A percentile compares a stretch with the other conserved stretches of the same genome.
These are phyloP conservation scores for Drosophila falleni DNA, from an alignment of 2,888 invertebrate genomes.

Conservation along the genomic window DNA sequence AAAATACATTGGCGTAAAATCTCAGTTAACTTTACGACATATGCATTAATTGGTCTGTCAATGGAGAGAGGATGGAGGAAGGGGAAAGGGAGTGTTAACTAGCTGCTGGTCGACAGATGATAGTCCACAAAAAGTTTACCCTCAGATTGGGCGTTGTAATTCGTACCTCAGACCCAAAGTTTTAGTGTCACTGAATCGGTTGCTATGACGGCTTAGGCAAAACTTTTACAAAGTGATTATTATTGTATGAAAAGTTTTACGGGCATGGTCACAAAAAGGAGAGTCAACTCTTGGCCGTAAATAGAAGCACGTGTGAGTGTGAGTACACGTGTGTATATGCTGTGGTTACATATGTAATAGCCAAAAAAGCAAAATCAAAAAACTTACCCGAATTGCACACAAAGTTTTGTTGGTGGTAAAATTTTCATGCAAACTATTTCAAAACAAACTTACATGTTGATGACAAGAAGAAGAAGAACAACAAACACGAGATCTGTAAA, in stretches of 20 bases:
- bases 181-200: conserved; percentile 74
- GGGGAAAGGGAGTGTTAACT: conserved; percentile 22
- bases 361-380: conserved; percentile 45
- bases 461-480: conserved; percentile 23
- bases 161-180: conserved; percentile 52
- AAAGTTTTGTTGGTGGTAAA: conserved; percentile 34
- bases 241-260: conserved; percentile 75
- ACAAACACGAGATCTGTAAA: conserved; percentile 10
- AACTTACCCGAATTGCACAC: conserved; percentile 36
- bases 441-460: conserved; percentile 46
- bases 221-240: conserved; percentile 79
- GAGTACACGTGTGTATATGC: conserved; percentile 2
- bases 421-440: conserved; percentile 66
- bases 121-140: conserved; percentile 61
- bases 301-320: conserved; percentile 13
- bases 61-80: not conserved
- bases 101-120: conserved; percentile 51
- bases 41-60: conserved; percentile 67
- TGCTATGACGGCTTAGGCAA: conserved; percentile 73
- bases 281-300: conserved; percentile 24
- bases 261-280: conserved; percentile 44
- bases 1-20: conserved; percentile 38
- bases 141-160: conserved; percentile 49
- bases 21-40: conserved; percentile 47
- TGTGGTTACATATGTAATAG: conserved; percentile 56